These are phyloP conservation scores for Hydrophis major DNA, from an alignment of 2,797 vertebrate genomes.

Conservation along the genomic window DNA sequence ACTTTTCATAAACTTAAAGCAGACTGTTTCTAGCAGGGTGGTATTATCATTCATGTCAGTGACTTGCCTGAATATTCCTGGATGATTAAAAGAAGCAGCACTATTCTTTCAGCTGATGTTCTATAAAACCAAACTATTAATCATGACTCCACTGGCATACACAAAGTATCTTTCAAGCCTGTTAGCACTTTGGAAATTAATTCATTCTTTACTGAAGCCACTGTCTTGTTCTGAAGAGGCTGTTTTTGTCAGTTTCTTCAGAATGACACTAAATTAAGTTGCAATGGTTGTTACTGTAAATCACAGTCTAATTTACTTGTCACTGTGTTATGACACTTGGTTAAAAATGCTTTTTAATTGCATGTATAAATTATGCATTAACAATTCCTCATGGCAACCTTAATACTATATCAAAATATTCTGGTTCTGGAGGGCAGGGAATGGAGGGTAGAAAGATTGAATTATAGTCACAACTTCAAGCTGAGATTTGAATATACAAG, in stretches of 20 bases:
- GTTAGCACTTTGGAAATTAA: constrained; percentile 52
- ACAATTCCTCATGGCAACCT: constrained; percentile 72
- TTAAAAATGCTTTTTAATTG: constrained; percentile 82
- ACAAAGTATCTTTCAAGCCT: constrained; percentile 48
- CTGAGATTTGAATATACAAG: constrained; percentile 48
- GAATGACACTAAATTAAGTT: constrained; percentile 73
- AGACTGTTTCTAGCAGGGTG: constrained; percentile 2
- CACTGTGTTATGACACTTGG: constrained; percentile 78
- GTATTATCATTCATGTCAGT: neutral
- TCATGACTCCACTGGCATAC: constrained; percentile 31
- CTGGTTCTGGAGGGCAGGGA: constrained; percentile 45
- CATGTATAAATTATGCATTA: constrained; percentile 79
- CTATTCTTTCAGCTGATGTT: constrained; percentile 34
- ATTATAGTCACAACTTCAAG: constrained; percentile 51
- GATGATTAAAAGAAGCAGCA: constrained; percentile 23
- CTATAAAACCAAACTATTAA: constrained; percentile 51
- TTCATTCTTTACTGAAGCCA: constrained; percentile 59
- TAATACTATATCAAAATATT: constrained; percentile 70
- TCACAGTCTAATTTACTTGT: constrained; percentile 79
- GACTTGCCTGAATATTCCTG: constrained; percentile 12
- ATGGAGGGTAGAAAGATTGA: constrained; percentile 39
- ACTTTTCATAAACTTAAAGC: neutral
- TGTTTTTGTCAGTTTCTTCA: constrained; percentile 70
- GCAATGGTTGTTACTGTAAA: constrained; percentile 71
- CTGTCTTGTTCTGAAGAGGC: constrained; percentile 53